Evolutionary conservation across 2,797 vertebrate species (phyloP), one percentile per base, ranked within the genome.

Genomic region (Sebastes vulpes): DNA sequence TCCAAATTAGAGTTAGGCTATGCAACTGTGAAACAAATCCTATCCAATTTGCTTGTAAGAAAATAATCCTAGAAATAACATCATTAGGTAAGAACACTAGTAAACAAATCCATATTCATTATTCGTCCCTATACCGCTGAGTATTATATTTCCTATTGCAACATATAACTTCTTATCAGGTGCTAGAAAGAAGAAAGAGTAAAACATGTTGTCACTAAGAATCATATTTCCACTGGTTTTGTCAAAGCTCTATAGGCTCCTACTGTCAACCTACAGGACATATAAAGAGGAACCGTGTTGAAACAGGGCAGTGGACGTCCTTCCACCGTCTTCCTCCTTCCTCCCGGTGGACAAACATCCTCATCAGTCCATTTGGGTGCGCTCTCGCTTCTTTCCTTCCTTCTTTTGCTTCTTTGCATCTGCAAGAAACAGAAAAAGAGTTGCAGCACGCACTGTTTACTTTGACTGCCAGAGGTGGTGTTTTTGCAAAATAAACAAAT

Each of bases 361-460:
- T 67, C 86, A 50, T 94, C 94, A 94, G 92, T 96, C 94, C 92
- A 91, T 90, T 35, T 91, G 94, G 84, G 92, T 71, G 70, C 95
- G 95, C 10, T 96, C 96, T 89, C 95, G 95, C 90, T 96, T 96
- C 93, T 96, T 96, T 23, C 94, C 93, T 20, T 96, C 96, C 65
- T 96, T 95, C 89, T 96, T 96, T 73, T 95, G 95, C 93, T 97
- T 97, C 91, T 93, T 95, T 53, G 95, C 93, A 65, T 96, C 96
- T 97, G 93, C 6, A 48, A 63, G 73, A 75, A 75, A 69, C 8
- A 90, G 25, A 63, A 25, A 25, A 9, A n/a, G 7, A 60, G 35
- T 80, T 25, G 57, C 14, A 54, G 50, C 18, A 28, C 6, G 9
- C 23, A 18, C 18, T 32, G 9, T 78, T 72, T 60, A 50, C 56